These are phyloP conservation scores for Epinephelus moara DNA, from an alignment of 2,113 vertebrate species.

Conservation along the genomic window DNA sequence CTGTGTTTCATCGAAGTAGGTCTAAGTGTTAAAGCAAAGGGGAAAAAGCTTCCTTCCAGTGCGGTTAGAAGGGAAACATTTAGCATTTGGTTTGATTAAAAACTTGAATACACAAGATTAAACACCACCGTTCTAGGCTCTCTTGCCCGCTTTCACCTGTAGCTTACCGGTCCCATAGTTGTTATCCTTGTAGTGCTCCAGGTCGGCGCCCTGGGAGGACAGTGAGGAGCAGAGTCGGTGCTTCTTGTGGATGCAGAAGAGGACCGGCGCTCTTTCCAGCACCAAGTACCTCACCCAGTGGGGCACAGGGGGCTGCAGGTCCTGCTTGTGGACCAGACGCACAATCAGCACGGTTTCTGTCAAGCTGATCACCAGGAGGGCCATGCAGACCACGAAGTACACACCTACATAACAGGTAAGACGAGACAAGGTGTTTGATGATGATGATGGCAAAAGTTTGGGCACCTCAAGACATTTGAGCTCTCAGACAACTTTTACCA, in stretches of 20 bases:
- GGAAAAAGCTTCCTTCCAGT: background rate
- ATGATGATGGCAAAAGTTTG: background rate
- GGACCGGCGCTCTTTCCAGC: constrained; percentile 85
- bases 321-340: constrained; percentile 94
- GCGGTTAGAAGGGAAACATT: background rate
- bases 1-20: background rate
- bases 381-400: constrained; percentile 99
- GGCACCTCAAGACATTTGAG: too few species aligned
- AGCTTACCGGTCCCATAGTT: constrained; percentile 78
- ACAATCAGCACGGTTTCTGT: constrained; percentile 96
- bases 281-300: constrained; percentile 90
- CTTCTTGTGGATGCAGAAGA: constrained; percentile 90
- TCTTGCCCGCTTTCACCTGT: background rate
- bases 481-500: too few species aligned
- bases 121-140: background rate
- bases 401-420: constrained; percentile 82
- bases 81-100: background rate
- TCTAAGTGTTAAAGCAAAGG: background rate
- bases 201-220: constrained; percentile 63
- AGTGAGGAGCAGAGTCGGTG: constrained; percentile 79
- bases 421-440: background rate
- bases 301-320: constrained; percentile 92
- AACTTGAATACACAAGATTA: background rate
- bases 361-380: constrained; percentile 95
- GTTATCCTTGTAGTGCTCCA: constrained; percentile 81